These are phyloP conservation scores for Vannuccia rotundouncinata DNA, from an alignment of 2,888 invertebrate genomes.

Conservation along the genomic window DNA sequence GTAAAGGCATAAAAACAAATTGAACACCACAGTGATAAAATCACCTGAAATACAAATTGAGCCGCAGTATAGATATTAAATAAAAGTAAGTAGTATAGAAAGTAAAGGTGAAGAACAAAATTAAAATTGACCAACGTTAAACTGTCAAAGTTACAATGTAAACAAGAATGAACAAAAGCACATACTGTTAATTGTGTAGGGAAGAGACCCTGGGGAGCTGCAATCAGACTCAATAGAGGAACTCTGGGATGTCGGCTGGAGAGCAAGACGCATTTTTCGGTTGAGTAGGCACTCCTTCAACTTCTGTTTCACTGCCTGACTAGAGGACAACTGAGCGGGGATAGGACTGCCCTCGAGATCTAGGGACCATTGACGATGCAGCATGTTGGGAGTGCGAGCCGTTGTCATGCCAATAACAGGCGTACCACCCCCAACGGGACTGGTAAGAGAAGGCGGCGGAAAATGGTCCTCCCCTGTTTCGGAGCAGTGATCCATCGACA, in stretches of 20 bases:
- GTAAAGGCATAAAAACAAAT: too few species aligned
- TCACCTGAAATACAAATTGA: too few species aligned
- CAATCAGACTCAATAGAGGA: not conserved
- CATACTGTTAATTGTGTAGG: not conserved
- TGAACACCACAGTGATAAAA: too few species aligned
- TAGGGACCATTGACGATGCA: not conserved
- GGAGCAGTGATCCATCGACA: not conserved
- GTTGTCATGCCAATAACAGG: not conserved
- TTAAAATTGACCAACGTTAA: too few species aligned
- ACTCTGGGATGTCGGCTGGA: not conserved
- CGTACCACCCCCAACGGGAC: not conserved
- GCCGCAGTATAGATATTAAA: too few species aligned
- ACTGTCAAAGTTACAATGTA: too few species aligned
- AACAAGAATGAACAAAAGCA: too few species aligned
- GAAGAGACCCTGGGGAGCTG: not conserved
- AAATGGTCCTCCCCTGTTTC: not conserved
- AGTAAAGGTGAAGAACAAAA: too few species aligned
- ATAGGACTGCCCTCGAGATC: not conserved
- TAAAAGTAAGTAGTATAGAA: too few species aligned
- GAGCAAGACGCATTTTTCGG: not conserved
- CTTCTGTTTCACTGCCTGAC: not conserved
- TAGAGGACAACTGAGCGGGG: not conserved
- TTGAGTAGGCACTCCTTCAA: not conserved
- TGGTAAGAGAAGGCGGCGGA: not conserved
- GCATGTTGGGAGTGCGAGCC: not conserved